Evolutionary conservation across 30 jellyfish, hydroid and myxozoan species (phyloP).

Genomic region (Sanderia malayensis): DNA sequence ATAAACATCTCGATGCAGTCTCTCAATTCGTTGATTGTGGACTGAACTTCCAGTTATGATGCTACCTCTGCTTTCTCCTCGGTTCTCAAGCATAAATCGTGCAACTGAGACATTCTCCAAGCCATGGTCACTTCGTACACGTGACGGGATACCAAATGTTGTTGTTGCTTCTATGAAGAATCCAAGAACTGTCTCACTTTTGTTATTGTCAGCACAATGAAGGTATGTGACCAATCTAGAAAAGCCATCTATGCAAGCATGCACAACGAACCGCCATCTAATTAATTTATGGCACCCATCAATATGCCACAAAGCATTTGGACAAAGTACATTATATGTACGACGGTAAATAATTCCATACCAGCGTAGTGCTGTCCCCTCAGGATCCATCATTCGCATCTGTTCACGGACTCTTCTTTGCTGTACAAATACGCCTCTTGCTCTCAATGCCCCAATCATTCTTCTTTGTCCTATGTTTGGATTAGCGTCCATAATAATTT

Average conservation of each 20-base stretch:
- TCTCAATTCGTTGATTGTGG: conserved; percentile 23
- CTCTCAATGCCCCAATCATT: too few relatives aligned
- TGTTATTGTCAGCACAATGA: conserved; percentile 25
- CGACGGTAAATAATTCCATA: too few relatives aligned
- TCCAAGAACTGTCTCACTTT: conserved; percentile 17
- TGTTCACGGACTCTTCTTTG: too few relatives aligned
- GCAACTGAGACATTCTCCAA: conserved; percentile 23
- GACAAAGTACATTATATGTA: too few relatives aligned
- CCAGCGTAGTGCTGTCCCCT: too few relatives aligned
- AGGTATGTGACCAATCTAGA: conserved; percentile 9
- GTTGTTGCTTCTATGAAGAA: background rate
- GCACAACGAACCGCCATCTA: conserved; percentile 12
- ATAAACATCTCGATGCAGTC: conserved; percentile 25
- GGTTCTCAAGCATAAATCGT: conserved; percentile 8
- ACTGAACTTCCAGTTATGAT: conserved; percentile 26
- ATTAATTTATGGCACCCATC: too few relatives aligned
- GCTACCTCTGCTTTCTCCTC: conserved; percentile 20
- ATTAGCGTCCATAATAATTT: too few relatives aligned
- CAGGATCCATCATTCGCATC: too few relatives aligned
- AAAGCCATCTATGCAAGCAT: conserved; percentile 16
- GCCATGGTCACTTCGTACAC: conserved; percentile 36
- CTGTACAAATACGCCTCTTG: too few relatives aligned
- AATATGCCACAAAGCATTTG: conserved; percentile 25
- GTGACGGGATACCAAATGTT: conserved; percentile 26
- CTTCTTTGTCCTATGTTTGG: too few relatives aligned